Base-by-base conservation (phyloP, 2,797 vertebrate species). In the Kryptolebias ocellatus region DNA sequence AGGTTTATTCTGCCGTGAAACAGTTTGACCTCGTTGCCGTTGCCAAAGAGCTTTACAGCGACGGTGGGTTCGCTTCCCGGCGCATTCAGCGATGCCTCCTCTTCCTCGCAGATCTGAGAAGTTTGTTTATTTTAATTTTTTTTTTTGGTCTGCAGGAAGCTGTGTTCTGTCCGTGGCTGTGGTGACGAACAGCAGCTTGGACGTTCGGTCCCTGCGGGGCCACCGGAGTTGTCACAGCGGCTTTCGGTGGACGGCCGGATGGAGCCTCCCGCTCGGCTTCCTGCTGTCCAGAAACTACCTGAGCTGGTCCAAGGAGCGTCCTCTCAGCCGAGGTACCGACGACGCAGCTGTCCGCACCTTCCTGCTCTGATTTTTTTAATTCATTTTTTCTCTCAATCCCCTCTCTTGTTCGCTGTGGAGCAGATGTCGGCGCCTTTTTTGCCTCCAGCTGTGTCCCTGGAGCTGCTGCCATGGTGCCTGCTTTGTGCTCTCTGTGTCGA, bases 181-280 rank as follows among this genome's bases (percentile, higher is more conserved):
- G 81, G 95, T 95, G 78, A 94, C 53, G 62, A 93, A 93, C 86
- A 86, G 81, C 76, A 87, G 75, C 61, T 54, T 96, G 83, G 88
- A 94, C 59, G 83, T 98, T 31, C 90, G 75, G 47, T 93, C 90
- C 31, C 90, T 98, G 20, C 87, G 55, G 75, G 95, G 96, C 51
- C 80, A 24, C 2, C 94, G 89, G 70, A 96, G 95, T 83, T 98
- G 96, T 78, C 96, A 98, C 90, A 95, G 85, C 2, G 96, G 95
- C 55, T 92, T 92, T 44, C 91, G 94, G 7, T 96, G 96, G 95
- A 96, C 96, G 0, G 92, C 95, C 0, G 96, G 96, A 52, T 97
- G 96, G 96, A 98, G 94, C 76, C 92, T 98, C 15, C 96, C 95
- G 0, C 82, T 98, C 7, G 95, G 96, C 54, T 96, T 97, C 85